Evolutionary conservation across 2,888 invertebrate species (phyloP), one percentile per base, ranked within the genome.

Genomic region (Ochropleura leucogaster): DNA sequence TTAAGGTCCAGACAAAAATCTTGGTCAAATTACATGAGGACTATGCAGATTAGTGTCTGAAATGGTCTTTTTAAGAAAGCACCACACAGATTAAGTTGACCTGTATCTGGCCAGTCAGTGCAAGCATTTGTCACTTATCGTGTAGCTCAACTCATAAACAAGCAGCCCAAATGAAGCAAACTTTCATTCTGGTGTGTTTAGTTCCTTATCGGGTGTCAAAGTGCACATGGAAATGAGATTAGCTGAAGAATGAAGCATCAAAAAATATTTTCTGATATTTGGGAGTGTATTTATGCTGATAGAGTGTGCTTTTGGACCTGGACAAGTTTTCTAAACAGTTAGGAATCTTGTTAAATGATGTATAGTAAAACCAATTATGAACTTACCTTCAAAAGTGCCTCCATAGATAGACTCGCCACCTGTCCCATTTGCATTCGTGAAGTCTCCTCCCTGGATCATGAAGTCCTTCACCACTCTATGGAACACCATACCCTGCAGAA

Each of bases 341-440:
- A 20, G 20, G 12, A 53, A 8, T 18, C 18, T 51, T 51, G 0
- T 53, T 9, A n/a, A n/a, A n/a, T 53, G 12, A 20, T 12, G 20
- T 51, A 20, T 55, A 6, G 12, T 12, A 0, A 20, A 55, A 55
- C 20, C 12, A 20, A 20, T 2, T 4, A 44, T 8, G 12, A 16
- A 9, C 6, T 68, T 89, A 99, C 99, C 99, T 97, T 98, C 98
- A 97, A 99, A 99, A 62, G 98, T 98, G 86, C 99, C 99, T 77
- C 99, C 99, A 95, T 99, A 99, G 87, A 99, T 99, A 16, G 99
- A 99, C 95, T 99, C 99, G 14, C 99, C 99, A 42, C 99, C 99
- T 73, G 99, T 99, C 14, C 99, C 99, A 97, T 99, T 99, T 67
- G 98, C 98, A 95, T 98, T 98, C 30, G 98, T 98, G 93, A 99